Evolutionary conservation across 2,797 vertebrate genomes (phyloP).

Genomic region (Catostomus latipinnis): DNA sequence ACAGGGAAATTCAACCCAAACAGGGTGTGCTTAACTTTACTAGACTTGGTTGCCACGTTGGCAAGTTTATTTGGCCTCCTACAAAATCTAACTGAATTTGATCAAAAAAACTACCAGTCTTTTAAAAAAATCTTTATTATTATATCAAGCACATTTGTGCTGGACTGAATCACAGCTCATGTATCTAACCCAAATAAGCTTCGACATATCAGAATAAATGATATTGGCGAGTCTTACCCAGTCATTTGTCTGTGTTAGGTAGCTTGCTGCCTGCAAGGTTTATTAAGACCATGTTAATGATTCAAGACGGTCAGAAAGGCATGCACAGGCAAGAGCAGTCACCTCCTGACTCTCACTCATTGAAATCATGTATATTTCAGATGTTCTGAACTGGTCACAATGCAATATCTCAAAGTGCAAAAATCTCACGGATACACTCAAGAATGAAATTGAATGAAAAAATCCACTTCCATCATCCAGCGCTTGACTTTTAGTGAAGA

Average conservation of each 20-base stretch:
- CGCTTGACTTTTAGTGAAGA: not conserved
- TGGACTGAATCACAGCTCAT: not conserved
- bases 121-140: not conserved
- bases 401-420: not conserved
- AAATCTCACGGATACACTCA: no score
- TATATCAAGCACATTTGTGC: not conserved
- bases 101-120: not conserved
- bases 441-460: not conserved
- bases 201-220: not conserved
- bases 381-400: not conserved
- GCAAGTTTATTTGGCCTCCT: not conserved
- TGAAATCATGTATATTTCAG: not conserved
- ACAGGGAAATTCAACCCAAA: no score
- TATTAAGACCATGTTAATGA: not conserved
- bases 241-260: not conserved
- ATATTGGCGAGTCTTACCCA: not conserved
- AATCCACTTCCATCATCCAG: not conserved
- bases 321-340: not conserved
- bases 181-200: not conserved
- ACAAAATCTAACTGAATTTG: not conserved
- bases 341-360: not conserved
- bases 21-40: not conserved
- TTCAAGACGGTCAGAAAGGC: not conserved
- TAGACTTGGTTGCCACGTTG: not conserved
- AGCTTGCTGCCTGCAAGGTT: not conserved